phyloP scores from a whole-genome alignment of 2,888 invertebrate species.

The Cecidostiba fungosa region DNA sequence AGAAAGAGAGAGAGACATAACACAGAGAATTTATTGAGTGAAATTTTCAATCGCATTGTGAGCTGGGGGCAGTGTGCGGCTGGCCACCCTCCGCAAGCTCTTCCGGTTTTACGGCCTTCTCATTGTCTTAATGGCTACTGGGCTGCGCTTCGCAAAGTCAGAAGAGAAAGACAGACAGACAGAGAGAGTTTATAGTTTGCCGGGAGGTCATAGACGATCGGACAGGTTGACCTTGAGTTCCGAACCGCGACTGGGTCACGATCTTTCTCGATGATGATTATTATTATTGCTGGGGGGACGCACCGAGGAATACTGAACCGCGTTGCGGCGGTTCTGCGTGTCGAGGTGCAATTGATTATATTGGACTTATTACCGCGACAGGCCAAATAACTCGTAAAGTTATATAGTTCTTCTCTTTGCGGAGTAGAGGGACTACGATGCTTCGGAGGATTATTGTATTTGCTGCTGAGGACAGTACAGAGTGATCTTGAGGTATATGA shows the following conservation, averaged over 20 bases:
- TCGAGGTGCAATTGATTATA: conserved; percentile 6
- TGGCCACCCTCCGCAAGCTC: conserved; percentile 36
- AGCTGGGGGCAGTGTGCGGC: conserved; percentile 38
- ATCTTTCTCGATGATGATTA: conserved; percentile 5
- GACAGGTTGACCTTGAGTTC: background rate
- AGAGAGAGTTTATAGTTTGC: too few species aligned
- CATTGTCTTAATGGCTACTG: conserved; percentile 32
- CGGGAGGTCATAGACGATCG: background rate
- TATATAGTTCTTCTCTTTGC: background rate
- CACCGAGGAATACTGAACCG: background rate
- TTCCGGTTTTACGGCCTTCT: background rate
- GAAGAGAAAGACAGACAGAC: background rate
- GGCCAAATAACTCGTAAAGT: conserved; percentile 59
- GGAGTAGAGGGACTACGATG: background rate
- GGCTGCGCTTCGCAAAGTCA: background rate
- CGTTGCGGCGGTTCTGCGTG: background rate
- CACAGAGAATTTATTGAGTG: conserved; percentile 62
- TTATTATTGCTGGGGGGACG: conserved; percentile 37
- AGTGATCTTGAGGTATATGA: too few species aligned
- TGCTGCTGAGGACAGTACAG: too few species aligned
- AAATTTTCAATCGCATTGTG: conserved; percentile 57
- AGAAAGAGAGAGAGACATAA: background rate
- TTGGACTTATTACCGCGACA: conserved; percentile 47
- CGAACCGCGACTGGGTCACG: conserved; percentile 62
- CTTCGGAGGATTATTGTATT: conserved; percentile 21